These are phyloP conservation scores for Lingula anatina DNA, from an alignment of 2,888 invertebrate species.

Conservation along the genomic window DNA sequence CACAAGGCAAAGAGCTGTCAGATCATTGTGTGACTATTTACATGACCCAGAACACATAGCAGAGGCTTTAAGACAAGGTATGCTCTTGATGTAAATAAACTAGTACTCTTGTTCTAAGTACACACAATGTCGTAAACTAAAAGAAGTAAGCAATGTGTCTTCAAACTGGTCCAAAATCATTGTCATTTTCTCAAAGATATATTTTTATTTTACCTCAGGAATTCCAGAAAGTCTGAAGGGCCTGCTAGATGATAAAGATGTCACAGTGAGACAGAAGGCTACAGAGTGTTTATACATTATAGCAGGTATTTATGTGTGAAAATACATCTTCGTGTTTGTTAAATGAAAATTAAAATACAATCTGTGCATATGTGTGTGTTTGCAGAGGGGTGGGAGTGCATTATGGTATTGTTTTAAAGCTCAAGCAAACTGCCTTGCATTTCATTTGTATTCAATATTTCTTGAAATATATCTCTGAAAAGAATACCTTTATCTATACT, in stretches of 20 bases:
- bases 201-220: constrained; percentile 16
- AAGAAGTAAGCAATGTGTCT: too few relatives aligned
- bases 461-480: background rate
- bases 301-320: too few relatives aligned
- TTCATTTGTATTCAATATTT: background rate
- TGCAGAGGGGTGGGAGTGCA: too few relatives aligned
- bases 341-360: too few relatives aligned
- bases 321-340: too few relatives aligned
- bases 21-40: constrained; percentile 50
- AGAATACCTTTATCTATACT: background rate
- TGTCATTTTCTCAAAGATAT: background rate
- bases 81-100: background rate
- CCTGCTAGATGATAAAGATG: constrained; percentile 40
- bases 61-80: constrained; percentile 43
- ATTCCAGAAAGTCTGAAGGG: constrained; percentile 42
- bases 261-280: constrained; percentile 46
- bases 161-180: too few relatives aligned
- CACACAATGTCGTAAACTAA: background rate
- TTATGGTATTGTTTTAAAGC: too few relatives aligned
- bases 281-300: constrained; percentile 50
- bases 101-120: background rate
- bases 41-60: constrained; percentile 53
- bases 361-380: too few relatives aligned
- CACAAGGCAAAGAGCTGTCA: constrained; percentile 47
- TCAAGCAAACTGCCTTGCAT: background rate